Evolutionary conservation across 1,140 invertebrate genomes (phyloP), one percentile per base, ranked within the genome.

Genomic region (Trypoxylus dichotomus): DNA sequence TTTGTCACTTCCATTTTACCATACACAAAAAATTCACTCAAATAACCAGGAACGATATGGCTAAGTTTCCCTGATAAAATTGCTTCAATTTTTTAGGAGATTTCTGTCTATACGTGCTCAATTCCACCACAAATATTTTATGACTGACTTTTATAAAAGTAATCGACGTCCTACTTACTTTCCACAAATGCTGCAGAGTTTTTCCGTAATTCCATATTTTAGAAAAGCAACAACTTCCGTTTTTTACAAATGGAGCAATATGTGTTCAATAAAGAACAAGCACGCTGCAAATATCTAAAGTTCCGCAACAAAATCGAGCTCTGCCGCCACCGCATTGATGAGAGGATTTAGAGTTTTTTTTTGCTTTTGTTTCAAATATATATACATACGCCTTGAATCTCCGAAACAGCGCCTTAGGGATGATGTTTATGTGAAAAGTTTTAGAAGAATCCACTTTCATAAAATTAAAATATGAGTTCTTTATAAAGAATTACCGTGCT

Each of bases 351-450:
- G 58, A 27, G 2, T 10, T 63, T 63, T 63, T 63, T 63, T 24
- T 21, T 63, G 10, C 25, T 10, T 24, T 10, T 63, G 5, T 63
- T 54, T 54, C 2, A 19, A 63, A 63, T 27, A 63, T 63, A 2
- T n/a, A 63, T 63, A 11, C 19, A 63, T 21, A 3, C 19, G 19
- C 58, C 21, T 19, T 11, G 58, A 24, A 24, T 24, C 19, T 24
- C 19, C 11, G 21, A 63, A 63, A 19, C 58, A 63, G 7, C 58
- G 58, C 19, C 25, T 63, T 21, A 11, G 25, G 25, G 25, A 63
- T 24, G 58, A 63, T 63, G 58, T 63, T 63, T 63, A 63, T 63
- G 25, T 27, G 58, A 63, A 63, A 63, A 63, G 58, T 63, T 63
- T 24, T 21, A 27, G 3, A 47, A 27, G 19, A 63, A 63, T 63